Evolutionary conservation across 23 tunicate genomes (phyloP).

Genomic region (Corella eumyota): DNA sequence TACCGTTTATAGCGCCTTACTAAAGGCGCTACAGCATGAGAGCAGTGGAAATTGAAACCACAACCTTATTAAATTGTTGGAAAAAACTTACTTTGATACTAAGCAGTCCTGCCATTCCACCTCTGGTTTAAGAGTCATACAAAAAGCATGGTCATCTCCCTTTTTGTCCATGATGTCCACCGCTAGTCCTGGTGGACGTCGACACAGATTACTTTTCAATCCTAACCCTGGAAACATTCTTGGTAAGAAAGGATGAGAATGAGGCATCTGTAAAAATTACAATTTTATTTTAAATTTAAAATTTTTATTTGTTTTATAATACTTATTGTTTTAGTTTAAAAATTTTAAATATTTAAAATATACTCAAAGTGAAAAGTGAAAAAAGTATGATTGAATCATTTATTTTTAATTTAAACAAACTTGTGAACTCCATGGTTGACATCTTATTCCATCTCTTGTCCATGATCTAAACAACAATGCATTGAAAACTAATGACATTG

Average conservation of each 20-base stretch:
- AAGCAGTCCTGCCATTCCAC: slow-evolving; percentile 67
- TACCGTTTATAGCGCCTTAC: too few species aligned
- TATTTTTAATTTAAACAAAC: too few species aligned
- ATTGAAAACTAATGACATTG: too few species aligned
- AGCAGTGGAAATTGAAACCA: too few species aligned
- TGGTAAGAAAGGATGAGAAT: slow-evolving; percentile 63
- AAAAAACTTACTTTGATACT: slow-evolving; percentile 42
- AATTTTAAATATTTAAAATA: too few species aligned
- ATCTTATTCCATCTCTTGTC: slow-evolving; percentile 57
- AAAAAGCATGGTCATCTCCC: slow-evolving; percentile 45
- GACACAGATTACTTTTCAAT: slow-evolving; percentile 34
- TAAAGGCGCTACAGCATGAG: too few species aligned
- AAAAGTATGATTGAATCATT: too few species aligned
- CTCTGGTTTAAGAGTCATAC: slow-evolving; percentile 53
- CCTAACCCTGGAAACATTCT: slow-evolving; percentile 6
- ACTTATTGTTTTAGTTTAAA: neutral
- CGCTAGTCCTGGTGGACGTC: slow-evolving; percentile 67
- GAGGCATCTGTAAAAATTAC: slow-evolving; percentile 44
- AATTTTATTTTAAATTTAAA: too few species aligned
- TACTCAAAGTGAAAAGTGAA: too few species aligned
- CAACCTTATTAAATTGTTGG: neutral
- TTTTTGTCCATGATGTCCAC: slow-evolving; percentile 27
- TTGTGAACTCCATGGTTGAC: slow-evolving; percentile 63
- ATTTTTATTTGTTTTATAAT: neutral
- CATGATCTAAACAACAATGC: slow-evolving; percentile 43